Evolutionary conservation across 2,797 vertebrate species (phyloP).

Genomic region (Pseudochirops cupreus): DNA sequence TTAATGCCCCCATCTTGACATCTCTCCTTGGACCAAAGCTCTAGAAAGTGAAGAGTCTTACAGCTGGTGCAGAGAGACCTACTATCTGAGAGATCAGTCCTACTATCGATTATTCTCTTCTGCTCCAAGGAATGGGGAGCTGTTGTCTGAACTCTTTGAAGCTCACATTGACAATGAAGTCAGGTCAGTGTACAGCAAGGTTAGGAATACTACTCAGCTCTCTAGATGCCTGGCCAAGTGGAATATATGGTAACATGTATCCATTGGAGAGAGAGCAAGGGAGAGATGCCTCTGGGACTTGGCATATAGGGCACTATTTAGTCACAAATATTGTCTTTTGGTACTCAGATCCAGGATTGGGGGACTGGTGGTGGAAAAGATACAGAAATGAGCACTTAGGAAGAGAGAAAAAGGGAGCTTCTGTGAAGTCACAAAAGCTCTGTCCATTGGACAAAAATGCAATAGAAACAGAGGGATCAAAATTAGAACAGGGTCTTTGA

Average conservation of each 20-base stretch:
- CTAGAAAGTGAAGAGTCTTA: background rate
- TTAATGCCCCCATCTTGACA: background rate
- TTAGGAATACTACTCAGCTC: background rate
- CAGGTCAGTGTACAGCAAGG: background rate
- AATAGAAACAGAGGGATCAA: background rate
- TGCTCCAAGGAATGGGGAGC: background rate
- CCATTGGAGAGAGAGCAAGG: background rate
- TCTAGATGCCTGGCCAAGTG: background rate
- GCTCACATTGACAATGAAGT: background rate
- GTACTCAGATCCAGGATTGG: background rate
- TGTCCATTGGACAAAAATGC: background rate
- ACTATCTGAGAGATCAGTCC: background rate
- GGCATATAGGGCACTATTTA: background rate
- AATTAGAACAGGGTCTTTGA: background rate
- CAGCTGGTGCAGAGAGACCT: background rate
- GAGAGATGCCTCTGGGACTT: background rate
- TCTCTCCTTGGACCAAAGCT: background rate
- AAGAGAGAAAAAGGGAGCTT: background rate
- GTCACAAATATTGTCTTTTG: background rate
- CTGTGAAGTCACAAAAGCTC: background rate
- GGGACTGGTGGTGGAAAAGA: background rate
- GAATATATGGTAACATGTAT: background rate
- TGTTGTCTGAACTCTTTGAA: background rate
- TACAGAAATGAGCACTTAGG: background rate
- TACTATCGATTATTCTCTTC: background rate